Conservation (phyloP, 2,797 vertebrate species). For the Phaenicophaeus curvirostris region DNA sequence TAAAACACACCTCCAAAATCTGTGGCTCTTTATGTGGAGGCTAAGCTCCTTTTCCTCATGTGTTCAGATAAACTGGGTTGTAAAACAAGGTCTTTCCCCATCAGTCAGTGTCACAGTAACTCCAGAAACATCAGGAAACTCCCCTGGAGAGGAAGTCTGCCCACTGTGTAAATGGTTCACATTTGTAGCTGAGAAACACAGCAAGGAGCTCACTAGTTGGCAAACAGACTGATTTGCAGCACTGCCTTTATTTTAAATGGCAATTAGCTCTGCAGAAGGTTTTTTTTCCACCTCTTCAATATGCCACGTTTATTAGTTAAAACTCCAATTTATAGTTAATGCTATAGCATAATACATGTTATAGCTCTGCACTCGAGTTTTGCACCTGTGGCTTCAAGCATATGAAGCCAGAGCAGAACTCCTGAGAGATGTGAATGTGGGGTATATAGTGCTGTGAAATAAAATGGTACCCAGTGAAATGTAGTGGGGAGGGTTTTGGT, state of each 20-base stretch:
- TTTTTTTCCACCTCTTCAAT: neutral
- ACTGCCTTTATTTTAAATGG: conserved; percentile 13
- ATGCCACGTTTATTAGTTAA: neutral
- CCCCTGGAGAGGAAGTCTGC: neutral
- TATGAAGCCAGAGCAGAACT: neutral
- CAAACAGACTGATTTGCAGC: neutral
- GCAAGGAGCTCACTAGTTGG: neutral
- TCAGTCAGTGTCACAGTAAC: neutral
- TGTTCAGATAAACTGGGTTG: neutral
- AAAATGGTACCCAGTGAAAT: neutral
- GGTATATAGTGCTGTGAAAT: neutral
- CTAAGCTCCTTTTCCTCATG: neutral
- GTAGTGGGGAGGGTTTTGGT: neutral
- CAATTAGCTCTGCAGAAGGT: neutral
- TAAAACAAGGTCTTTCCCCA: neutral
- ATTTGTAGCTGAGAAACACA: neutral
- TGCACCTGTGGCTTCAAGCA: neutral
- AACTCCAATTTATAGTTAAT: neutral
- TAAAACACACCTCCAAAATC: neutral
- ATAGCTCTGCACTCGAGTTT: neutral
- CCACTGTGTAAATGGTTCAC: neutral
- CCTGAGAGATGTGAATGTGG: neutral
- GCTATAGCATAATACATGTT: neutral
- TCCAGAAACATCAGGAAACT: neutral
- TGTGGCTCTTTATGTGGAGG: neutral